Conservation (phyloP, 2,888 invertebrate species). For the Lithophane ornitopus region DNA sequence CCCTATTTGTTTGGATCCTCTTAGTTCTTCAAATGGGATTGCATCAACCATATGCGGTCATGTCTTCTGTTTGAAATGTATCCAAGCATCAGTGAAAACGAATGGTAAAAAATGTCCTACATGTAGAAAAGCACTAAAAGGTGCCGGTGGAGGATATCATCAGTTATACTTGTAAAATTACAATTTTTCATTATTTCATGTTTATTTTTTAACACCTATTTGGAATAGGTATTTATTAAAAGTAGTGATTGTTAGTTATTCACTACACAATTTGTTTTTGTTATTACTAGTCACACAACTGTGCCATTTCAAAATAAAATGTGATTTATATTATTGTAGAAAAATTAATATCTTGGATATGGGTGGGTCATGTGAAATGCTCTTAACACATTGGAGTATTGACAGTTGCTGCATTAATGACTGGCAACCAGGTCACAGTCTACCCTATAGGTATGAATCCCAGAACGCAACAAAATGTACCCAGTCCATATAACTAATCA, state of each 20-base stretch:
- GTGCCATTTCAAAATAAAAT: conserved; percentile 41
- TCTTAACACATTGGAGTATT: background rate
- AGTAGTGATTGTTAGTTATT: conserved; percentile 5
- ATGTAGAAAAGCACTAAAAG: conserved; percentile 75
- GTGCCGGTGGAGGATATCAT: conserved; percentile 71
- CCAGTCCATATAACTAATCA: background rate
- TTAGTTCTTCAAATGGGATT: conserved; percentile 65
- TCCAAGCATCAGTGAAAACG: conserved; percentile 68
- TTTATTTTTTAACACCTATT: background rate
- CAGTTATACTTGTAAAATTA: conserved; percentile 73
- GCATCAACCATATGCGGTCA: conserved; percentile 81
- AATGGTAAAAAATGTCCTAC: conserved; percentile 78
- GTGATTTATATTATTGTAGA: conserved; percentile 16
- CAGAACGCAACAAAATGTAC: background rate
- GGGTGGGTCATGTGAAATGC: background rate
- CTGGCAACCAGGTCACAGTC: background rate
- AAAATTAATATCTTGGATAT: background rate
- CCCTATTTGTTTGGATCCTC: conserved; percentile 79
- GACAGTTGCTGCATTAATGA: background rate
- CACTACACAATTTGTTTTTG: conserved; percentile 1
- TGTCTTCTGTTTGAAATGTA: conserved; percentile 78
- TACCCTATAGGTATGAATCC: background rate
- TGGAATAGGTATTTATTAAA: background rate
- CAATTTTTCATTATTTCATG: background rate
- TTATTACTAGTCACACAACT: conserved; percentile 34